Conservation (phyloP, 2,113 vertebrate species). For the Syngnathus floridae region DNA sequence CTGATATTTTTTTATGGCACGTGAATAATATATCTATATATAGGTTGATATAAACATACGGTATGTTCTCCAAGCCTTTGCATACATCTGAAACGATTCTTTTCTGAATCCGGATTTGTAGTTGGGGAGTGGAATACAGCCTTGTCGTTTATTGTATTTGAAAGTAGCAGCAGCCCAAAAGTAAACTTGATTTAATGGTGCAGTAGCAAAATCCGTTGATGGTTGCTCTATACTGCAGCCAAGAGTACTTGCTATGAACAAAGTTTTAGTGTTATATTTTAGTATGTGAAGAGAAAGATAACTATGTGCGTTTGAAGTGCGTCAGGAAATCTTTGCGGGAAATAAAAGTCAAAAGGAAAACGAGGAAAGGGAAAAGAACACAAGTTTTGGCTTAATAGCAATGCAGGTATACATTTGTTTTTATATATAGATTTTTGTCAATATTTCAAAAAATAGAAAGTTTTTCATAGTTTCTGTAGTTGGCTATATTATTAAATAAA, state of each 20-base stretch:
- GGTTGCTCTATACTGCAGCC: constrained; percentile 48
- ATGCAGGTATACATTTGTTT: constrained; percentile 73
- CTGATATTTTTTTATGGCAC: constrained; percentile 66
- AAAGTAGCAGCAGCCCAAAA: constrained; percentile 58
- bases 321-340: constrained; percentile 42
- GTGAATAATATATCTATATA: constrained; percentile 39
- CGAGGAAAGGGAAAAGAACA: constrained; percentile 43
- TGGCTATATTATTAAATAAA: constrained; percentile 77
- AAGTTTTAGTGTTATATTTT: constrained; percentile 28
- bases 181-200: constrained; percentile 35
- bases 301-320: constrained; percentile 47
- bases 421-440: constrained; percentile 65
- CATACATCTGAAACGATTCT: constrained; percentile 13
- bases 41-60: constrained; percentile 47
- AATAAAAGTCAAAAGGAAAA: constrained; percentile 25
- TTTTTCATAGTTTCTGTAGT: constrained; percentile 74
- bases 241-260: constrained; percentile 35
- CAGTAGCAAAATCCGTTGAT: constrained; percentile 32
- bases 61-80: constrained; percentile 27
- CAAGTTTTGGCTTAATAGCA: constrained; percentile 73
- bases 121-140: constrained; percentile 38
- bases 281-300: constrained; percentile 46
- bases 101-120: constrained; percentile 29
- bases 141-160: constrained; percentile 34
- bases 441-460: constrained; percentile 82